These are phyloP conservation scores for Indri indri DNA, from an alignment of 2,113 vertebrate genomes.

Conservation along the genomic window DNA sequence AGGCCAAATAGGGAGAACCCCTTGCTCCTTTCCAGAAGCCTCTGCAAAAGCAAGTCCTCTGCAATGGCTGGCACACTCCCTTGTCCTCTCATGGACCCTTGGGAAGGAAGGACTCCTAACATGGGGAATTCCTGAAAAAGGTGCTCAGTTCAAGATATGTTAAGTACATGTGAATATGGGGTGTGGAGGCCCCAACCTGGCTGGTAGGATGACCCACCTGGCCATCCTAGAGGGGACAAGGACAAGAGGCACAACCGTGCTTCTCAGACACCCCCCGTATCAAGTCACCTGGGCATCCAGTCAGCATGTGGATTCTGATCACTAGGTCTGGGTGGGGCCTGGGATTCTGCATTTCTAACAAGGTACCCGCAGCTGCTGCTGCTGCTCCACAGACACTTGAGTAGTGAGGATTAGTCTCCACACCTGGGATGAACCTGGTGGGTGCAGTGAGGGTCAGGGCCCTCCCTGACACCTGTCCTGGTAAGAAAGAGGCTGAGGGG, in stretches of 20 bases:
- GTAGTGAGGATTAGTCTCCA: background rate
- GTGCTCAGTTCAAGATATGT: background rate
- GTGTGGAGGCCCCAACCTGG: background rate
- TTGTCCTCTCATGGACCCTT: background rate
- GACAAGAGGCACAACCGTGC: background rate
- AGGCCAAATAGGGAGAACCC: background rate
- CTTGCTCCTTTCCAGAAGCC: background rate
- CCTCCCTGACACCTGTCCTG: background rate
- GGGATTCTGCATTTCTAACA: background rate
- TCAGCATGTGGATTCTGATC: background rate
- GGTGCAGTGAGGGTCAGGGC: background rate
- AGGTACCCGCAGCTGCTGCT: background rate
- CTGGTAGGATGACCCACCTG: background rate
- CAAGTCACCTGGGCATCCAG: no score
- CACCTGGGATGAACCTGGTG: background rate
- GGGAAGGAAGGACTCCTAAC: background rate
- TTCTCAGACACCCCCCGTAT: background rate
- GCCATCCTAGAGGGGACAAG: background rate
- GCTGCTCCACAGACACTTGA: background rate
- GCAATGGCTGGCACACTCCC: background rate
- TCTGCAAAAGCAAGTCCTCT: background rate
- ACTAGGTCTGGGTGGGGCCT: background rate
- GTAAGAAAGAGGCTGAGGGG: background rate
- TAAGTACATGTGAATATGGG: background rate
- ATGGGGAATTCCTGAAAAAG: background rate